A percentile compares a stretch with the other conserved stretches of the same genome.
phyloP scores from a whole-genome alignment of 2,888 invertebrate genomes.

The Pterobdella sp. region DNA sequence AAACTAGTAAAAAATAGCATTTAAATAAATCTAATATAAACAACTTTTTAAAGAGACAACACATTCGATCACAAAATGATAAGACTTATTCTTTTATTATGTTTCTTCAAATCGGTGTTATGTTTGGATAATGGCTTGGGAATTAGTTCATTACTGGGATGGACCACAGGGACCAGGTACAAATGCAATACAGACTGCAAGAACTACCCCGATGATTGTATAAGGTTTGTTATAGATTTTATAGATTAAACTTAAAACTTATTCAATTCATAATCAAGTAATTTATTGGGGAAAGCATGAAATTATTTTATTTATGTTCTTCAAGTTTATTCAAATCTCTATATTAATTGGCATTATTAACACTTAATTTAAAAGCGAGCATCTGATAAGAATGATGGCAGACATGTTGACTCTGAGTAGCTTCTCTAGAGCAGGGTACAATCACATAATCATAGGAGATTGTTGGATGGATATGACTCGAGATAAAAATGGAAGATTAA shows the following conservation, averaged over 20 bases:
- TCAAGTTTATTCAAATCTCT: neutral
- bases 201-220: slow-evolving; percentile 45
- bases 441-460: slow-evolving; percentile 35
- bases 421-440: slow-evolving; percentile 35
- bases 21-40: too few species aligned
- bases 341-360: neutral
- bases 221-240: slow-evolving; percentile 43
- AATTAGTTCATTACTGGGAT: slow-evolving; percentile 47
- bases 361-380: slow-evolving; percentile 41
- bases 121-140: slow-evolving; percentile 46
- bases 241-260: too few species aligned
- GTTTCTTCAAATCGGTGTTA: neutral
- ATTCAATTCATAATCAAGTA: too few species aligned
- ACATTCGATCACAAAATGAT: neutral
- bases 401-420: slow-evolving; percentile 33
- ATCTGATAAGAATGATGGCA: slow-evolving; percentile 32
- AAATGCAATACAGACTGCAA: slow-evolving; percentile 45
- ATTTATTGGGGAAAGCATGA: too few species aligned
- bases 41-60: too few species aligned
- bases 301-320: neutral
- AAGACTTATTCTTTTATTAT: too few species aligned
- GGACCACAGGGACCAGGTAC: slow-evolving; percentile 47
- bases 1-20: too few species aligned
- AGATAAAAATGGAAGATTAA: slow-evolving; percentile 35
- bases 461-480: slow-evolving; percentile 36